phyloP scores from a whole-genome alignment of 2,113 vertebrate species.

The Pseudorasbora parva region DNA sequence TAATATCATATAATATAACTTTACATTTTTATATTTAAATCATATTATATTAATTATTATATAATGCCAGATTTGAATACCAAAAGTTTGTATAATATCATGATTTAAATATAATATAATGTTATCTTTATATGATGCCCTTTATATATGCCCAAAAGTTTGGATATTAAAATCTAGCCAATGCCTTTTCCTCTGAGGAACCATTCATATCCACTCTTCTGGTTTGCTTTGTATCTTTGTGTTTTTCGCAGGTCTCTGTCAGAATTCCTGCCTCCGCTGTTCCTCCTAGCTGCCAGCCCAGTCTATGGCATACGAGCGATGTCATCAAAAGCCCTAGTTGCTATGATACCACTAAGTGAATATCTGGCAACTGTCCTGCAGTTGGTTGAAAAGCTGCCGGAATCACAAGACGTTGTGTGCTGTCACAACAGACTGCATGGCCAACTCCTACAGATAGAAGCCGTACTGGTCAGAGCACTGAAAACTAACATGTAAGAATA shows the following conservation, averaged over 20 bases:
- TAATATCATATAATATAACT: no score
- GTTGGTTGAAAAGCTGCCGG: slow-evolving; percentile 69
- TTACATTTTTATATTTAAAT: no score
- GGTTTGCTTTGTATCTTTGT: background rate
- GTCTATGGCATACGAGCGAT: slow-evolving; percentile 82
- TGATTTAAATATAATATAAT: no score
- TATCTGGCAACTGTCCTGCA: slow-evolving; percentile 71
- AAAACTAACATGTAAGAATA: slow-evolving; percentile 67
- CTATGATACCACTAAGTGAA: slow-evolving; percentile 71
- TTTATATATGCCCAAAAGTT: no score
- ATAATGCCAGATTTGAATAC: no score
- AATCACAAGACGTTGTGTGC: background rate
- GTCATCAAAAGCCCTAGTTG: slow-evolving; percentile 84
- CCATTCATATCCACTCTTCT: background rate
- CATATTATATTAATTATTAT: no score
- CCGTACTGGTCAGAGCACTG: slow-evolving; percentile 64
- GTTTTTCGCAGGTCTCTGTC: slow-evolving; percentile 69
- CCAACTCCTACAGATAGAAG: slow-evolving; percentile 80
- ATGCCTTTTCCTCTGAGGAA: background rate
- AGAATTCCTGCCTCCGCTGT: slow-evolving; percentile 77
- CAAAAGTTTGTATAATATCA: background rate
- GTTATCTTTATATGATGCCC: no score
- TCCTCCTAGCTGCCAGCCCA: slow-evolving; percentile 81
- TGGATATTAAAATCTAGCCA: background rate
- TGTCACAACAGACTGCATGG: slow-evolving; percentile 85